phyloP scores from a whole-genome alignment of 2,113 vertebrate genomes.

The Terrapene triunguis region DNA sequence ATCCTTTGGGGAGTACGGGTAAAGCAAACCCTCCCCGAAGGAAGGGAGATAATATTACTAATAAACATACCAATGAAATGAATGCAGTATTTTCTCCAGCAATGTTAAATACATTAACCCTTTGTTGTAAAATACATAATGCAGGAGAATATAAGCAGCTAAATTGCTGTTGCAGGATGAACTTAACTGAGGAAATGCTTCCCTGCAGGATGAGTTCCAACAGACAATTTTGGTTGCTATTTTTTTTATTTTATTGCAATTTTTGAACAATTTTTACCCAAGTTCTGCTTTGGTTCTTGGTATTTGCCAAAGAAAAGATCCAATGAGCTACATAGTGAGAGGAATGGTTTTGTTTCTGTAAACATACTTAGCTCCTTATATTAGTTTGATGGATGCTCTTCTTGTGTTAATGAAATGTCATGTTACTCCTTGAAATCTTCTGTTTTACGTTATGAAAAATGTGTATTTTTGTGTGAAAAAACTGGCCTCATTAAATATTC shows the following conservation, averaged over 20 bases:
- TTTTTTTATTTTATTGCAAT: not conserved
- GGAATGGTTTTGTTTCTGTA: not conserved
- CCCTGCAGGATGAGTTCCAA: not conserved
- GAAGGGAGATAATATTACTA: not conserved
- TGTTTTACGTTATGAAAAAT: not conserved
- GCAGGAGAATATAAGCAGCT: not conserved
- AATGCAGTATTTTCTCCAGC: not conserved
- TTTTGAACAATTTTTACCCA: not conserved
- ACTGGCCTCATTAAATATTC: not conserved
- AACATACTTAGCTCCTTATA: not conserved
- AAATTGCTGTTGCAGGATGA: not conserved
- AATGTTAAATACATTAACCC: not conserved
- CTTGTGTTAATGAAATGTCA: not conserved
- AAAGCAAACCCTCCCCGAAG: not conserved
- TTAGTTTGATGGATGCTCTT: not conserved
- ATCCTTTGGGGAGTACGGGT: not conserved
- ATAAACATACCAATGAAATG: not conserved
- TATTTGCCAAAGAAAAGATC: not conserved
- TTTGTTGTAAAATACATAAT: not conserved
- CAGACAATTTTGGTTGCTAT: not conserved
- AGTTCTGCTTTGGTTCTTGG: not conserved
- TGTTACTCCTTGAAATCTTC: not conserved
- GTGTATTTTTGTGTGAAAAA: not conserved
- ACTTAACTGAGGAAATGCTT: not conserved
- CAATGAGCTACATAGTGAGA: not conserved